A percentile compares a stretch with the other conserved stretches of the same genome.
Evolutionary conservation across 2,888 invertebrate species (phyloP).

Genomic region (Amphipoea lucens): DNA sequence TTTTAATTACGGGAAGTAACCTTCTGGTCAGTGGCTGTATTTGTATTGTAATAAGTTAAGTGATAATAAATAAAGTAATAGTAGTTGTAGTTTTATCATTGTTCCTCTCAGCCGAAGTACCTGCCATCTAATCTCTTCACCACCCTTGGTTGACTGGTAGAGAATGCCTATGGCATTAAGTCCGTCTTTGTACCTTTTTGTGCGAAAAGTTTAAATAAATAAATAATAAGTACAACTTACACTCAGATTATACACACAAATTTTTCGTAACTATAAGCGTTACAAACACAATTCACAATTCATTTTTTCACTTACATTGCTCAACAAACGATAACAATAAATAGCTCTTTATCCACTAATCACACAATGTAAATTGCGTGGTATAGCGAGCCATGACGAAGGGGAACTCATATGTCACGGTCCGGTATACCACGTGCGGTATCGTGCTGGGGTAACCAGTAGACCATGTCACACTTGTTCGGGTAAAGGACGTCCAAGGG

Average conservation of each 20-base stretch:
- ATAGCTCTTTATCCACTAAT: neutral
- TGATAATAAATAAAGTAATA: too few species aligned
- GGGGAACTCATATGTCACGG: conserved; percentile 65
- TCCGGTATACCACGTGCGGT: conserved; percentile 73
- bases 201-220: too few species aligned
- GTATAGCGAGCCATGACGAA: conserved; percentile 54
- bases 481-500: conserved; percentile 31
- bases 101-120: too few species aligned
- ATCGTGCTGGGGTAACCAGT: conserved; percentile 61
- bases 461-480: conserved; percentile 64
- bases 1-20: too few species aligned
- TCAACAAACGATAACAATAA: neutral
- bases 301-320: neutral
- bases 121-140: too few species aligned
- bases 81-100: too few species aligned
- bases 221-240: neutral
- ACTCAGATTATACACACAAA: neutral
- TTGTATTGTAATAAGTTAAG: neutral
- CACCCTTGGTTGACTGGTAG: too few species aligned
- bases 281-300: neutral
- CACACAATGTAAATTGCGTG: conserved; percentile 23
- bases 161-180: too few species aligned
- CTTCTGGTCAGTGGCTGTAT: neutral
- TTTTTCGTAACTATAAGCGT: neutral
- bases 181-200: too few species aligned